Evolutionary conservation across 2,797 vertebrate genomes (phyloP).

Genomic region (Sebastes alutus): DNA sequence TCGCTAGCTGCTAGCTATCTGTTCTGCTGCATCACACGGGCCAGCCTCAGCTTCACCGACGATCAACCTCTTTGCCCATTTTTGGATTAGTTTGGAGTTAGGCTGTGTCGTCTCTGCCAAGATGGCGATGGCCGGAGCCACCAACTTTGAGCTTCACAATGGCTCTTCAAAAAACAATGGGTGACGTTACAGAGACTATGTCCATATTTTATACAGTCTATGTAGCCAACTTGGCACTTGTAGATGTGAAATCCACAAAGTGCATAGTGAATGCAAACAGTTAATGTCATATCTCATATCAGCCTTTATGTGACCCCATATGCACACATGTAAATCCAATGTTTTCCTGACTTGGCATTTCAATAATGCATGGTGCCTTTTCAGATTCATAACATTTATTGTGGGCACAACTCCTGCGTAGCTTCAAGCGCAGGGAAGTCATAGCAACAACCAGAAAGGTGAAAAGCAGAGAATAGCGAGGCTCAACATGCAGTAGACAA

Average conservation of each 20-base stretch:
- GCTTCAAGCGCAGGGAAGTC: conserved; percentile 54
- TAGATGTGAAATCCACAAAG: neutral
- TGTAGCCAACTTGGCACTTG: neutral
- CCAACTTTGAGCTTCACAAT: too few relatives aligned
- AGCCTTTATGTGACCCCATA: neutral
- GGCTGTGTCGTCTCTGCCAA: too few relatives aligned
- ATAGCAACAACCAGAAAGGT: conserved; percentile 70
- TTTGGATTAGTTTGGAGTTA: too few relatives aligned
- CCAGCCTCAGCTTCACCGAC: too few relatives aligned
- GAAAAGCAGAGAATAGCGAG: conserved; percentile 48
- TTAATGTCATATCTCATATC: neutral
- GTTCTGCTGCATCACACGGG: too few relatives aligned
- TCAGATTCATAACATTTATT: conserved; percentile 49
- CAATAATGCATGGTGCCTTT: conserved; percentile 17
- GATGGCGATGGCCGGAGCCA: too few relatives aligned
- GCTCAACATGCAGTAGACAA: conserved; percentile 44
- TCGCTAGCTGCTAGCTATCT: too few relatives aligned
- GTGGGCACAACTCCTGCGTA: conserved; percentile 44
- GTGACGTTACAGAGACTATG: too few relatives aligned
- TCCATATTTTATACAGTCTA: too few relatives aligned
- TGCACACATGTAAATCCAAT: conserved; percentile 8
- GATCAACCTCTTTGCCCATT: too few relatives aligned
- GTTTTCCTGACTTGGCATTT: conserved; percentile 30
- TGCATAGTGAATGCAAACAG: neutral
- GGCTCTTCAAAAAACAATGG: too few relatives aligned